Conservation (phyloP, 2,888 invertebrate species). For the Patella ulyssiponensis region DNA sequence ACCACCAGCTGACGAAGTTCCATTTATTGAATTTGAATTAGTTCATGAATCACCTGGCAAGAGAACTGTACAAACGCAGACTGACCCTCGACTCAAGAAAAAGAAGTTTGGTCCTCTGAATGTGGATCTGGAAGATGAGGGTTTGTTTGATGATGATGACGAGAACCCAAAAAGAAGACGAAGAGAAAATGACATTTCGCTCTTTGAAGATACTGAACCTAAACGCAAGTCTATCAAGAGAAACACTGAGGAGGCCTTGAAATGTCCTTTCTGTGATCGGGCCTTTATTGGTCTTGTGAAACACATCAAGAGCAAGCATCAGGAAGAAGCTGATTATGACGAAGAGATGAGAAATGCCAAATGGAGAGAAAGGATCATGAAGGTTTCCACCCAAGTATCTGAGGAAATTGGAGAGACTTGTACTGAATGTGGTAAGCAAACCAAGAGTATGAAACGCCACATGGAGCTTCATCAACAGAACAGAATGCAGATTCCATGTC, state of each 20-base stretch:
- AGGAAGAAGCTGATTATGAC: constrained; percentile 65
- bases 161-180: constrained; percentile 43
- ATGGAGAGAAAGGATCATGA: constrained; percentile 67
- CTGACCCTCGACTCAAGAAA: constrained; percentile 64
- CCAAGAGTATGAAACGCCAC: constrained; percentile 66
- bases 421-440: constrained; percentile 65
- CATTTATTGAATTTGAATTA: constrained; percentile 64
- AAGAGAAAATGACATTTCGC: constrained; percentile 57
- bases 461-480: constrained; percentile 67
- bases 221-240: constrained; percentile 59
- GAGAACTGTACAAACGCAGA: constrained; percentile 65
- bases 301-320: constrained; percentile 66
- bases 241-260: constrained; percentile 66
- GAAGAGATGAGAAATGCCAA: constrained; percentile 68
- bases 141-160: constrained; percentile 45
- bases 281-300: constrained; percentile 66
- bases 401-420: constrained; percentile 63
- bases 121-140: constrained; percentile 52
- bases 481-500: constrained; percentile 66
- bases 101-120: constrained; percentile 64
- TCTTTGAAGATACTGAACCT: constrained; percentile 64
- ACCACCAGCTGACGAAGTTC: constrained; percentile 37
- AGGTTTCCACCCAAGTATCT: constrained; percentile 62
- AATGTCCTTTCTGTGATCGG: constrained; percentile 67
- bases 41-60: constrained; percentile 58